Conservation (phyloP, 2,888 invertebrate genomes). For the Chalcosyrphus nemorum region DNA sequence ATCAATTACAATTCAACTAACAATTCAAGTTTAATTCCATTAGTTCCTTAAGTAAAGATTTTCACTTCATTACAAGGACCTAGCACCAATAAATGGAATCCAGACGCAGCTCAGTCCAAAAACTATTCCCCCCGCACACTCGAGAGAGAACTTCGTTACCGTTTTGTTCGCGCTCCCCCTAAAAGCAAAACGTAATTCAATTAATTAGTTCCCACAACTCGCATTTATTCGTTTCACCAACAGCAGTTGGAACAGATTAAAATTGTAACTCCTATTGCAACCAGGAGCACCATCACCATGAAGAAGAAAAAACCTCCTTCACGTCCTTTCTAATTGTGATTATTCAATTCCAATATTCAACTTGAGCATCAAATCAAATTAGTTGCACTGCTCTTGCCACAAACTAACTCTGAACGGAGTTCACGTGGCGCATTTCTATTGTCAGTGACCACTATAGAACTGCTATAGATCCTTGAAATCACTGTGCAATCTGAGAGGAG, state of each 20-base stretch:
- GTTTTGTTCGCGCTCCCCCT: not conserved
- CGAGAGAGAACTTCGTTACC: conserved; percentile 12
- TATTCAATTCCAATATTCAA: conserved; percentile 43
- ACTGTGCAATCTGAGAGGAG: not conserved
- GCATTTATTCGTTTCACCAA: conserved; percentile 10
- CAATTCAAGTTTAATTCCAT: not conserved
- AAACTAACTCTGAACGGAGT: conserved; percentile 40
- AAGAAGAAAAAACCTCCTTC: not conserved
- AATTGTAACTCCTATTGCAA: not conserved
- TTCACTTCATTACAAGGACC: not conserved
- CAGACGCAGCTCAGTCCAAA: conserved; percentile 10
- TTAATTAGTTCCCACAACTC: conserved; percentile 12
- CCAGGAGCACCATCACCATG: not conserved
- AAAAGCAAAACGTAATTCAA: conserved; percentile 28
- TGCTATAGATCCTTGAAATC: not conserved
- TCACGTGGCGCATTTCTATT: conserved; percentile 17
- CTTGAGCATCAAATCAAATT: conserved; percentile 39
- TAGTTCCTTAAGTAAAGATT: not conserved
- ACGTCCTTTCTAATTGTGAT: conserved; percentile 8
- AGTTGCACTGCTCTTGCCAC: conserved; percentile 20
- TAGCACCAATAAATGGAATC: not conserved
- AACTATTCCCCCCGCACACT: conserved; percentile 26
- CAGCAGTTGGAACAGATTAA: not conserved
- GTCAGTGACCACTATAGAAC: conserved; percentile 30
- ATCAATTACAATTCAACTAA: not conserved